These are phyloP conservation scores for Coleophora deauratella DNA, from an alignment of 2,888 invertebrate genomes.

Conservation along the genomic window DNA sequence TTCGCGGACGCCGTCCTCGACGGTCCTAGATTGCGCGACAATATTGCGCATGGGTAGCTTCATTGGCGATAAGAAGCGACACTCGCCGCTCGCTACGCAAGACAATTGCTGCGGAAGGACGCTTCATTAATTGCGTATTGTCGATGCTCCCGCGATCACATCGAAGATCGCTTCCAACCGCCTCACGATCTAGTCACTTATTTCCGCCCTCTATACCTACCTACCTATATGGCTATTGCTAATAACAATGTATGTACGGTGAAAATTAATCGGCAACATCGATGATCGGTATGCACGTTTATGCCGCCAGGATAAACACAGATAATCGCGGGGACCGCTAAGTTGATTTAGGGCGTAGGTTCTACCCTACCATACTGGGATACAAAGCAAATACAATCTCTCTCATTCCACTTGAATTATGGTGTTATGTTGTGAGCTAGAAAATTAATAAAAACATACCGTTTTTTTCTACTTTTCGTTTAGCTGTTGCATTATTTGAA, in stretches of 20 bases:
- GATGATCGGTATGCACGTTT: conserved; percentile 47
- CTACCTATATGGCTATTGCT: conserved; percentile 34
- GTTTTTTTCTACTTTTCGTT: too few relatives aligned
- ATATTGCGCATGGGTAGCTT: conserved; percentile 38
- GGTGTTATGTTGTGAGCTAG: not conserved
- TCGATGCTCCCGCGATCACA: conserved; percentile 44
- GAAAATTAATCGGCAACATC: conserved; percentile 55
- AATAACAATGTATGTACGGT: conserved; percentile 37
- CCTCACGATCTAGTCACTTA: conserved; percentile 37
- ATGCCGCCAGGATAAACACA: conserved; percentile 53
- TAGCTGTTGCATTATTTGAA: too few relatives aligned
- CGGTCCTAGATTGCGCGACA: conserved; percentile 33
- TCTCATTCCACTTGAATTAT: conserved; percentile 6
- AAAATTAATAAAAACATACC: too few relatives aligned
- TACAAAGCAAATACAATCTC: conserved; percentile 12
- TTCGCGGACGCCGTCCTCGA: conserved; percentile 27
- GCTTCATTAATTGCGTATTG: conserved; percentile 62
- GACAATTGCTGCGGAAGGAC: conserved; percentile 35
- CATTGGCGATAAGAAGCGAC: conserved; percentile 55
- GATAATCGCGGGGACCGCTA: conserved; percentile 46
- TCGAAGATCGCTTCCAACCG: conserved; percentile 38
- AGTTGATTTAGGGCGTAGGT: conserved; percentile 43
- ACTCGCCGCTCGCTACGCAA: conserved; percentile 44
- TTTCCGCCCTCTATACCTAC: conserved; percentile 33
- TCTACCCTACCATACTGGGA: conserved; percentile 27